phyloP scores from a whole-genome alignment of 2,797 vertebrate genomes.

The Gallinago nigripennis region DNA sequence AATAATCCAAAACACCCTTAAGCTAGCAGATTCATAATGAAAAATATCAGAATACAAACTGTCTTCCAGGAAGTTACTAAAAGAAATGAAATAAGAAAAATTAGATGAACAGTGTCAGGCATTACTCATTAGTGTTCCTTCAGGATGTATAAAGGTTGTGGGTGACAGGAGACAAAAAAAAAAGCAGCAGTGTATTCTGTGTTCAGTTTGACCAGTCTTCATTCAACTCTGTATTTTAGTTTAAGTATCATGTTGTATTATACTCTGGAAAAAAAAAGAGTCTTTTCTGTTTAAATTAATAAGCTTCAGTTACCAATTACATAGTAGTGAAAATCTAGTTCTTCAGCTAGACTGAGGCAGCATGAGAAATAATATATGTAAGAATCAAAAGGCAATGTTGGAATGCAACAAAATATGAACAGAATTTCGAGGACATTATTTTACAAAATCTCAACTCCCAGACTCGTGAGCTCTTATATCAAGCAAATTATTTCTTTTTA shows the following conservation, averaged over 20 bases:
- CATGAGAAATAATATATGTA: background rate
- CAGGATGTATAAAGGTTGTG: background rate
- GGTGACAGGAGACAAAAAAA: background rate
- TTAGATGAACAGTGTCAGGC: background rate
- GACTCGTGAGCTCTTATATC: background rate
- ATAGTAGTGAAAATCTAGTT: background rate
- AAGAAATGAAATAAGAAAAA: background rate
- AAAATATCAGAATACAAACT: background rate
- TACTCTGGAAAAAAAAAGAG: background rate
- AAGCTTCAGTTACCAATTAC: background rate
- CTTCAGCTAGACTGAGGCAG: background rate
- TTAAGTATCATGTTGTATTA: background rate
- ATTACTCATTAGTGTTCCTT: background rate
- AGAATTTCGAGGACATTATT: background rate
- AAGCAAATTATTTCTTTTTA: background rate
- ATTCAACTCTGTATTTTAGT: background rate
- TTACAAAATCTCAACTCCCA: background rate
- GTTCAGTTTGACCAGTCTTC: background rate
- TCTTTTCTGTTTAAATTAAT: background rate
- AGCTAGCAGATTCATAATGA: background rate
- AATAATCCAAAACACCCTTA: background rate
- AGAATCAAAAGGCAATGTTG: background rate
- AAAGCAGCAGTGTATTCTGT: background rate
- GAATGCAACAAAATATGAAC: background rate
- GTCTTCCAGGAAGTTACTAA: background rate